These are phyloP conservation scores for Anticlea derivata DNA, from an alignment of 2,888 invertebrate species.

Conservation along the genomic window DNA sequence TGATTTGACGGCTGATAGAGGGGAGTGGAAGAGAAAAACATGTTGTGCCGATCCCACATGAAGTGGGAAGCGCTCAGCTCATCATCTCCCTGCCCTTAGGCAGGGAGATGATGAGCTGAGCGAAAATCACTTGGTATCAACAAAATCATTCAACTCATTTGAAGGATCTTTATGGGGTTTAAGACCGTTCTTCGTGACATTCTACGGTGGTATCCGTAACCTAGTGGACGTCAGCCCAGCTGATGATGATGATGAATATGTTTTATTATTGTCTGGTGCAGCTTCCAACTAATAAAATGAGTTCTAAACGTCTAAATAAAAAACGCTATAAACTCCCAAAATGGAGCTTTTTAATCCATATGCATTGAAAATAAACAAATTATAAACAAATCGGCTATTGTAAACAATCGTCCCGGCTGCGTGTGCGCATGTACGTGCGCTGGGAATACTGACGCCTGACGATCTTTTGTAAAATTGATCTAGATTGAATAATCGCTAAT, in stretches of 20 bases:
- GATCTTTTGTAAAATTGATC: neutral
- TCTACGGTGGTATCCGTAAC: no score
- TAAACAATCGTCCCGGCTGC: slow-evolving; percentile 65
- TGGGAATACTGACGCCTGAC: slow-evolving; percentile 30
- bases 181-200: no score
- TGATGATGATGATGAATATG: neutral
- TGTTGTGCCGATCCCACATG: no score
- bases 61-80: no score
- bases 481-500: no score
- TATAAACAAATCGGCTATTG: slow-evolving; percentile 70
- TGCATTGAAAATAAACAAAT: slow-evolving; percentile 76
- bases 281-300: slow-evolving; percentile 31
- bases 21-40: no score
- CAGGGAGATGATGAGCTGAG: no score
- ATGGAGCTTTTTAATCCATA: slow-evolving; percentile 82
- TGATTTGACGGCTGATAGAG: no score
- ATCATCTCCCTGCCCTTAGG: no score
- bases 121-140: no score
- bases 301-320: slow-evolving; percentile 50
- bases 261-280: slow-evolving; percentile 20
- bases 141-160: no score
- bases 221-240: neutral
- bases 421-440: slow-evolving; percentile 48
- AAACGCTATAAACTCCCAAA: slow-evolving; percentile 64
- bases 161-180: no score